Evolutionary conservation across 1,140 invertebrate species (phyloP).

Genomic region (Popillia japonica): DNA sequence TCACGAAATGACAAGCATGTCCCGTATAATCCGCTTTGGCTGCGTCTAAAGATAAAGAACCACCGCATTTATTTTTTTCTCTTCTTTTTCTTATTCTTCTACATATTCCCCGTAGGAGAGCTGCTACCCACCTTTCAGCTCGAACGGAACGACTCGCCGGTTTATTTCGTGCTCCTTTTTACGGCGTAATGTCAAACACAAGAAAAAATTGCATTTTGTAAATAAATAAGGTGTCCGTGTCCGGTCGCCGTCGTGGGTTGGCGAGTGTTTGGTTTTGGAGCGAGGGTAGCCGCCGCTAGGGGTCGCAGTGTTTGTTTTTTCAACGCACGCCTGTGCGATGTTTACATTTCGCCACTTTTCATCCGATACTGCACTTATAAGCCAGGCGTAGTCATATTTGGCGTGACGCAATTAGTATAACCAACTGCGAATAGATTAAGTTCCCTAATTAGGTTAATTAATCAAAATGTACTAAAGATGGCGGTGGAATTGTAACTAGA

Average conservation of each 20-base stretch:
- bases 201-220: too few relatives aligned
- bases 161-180: neutral
- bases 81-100: neutral
- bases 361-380: neutral
- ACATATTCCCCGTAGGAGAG: neutral
- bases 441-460: too few relatives aligned
- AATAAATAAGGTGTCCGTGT: too few relatives aligned
- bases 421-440: too few relatives aligned
- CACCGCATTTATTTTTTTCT: neutral
- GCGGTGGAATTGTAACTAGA: too few relatives aligned
- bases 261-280: neutral
- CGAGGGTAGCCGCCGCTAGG: neutral
- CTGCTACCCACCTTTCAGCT: neutral
- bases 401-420: too few relatives aligned
- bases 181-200: too few relatives aligned
- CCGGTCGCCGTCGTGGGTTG: neutral
- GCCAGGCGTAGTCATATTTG: neutral
- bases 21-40: neutral
- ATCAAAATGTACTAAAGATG: too few relatives aligned
- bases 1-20: neutral
- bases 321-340: neutral
- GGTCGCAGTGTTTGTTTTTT: neutral
- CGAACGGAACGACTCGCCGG: too few relatives aligned
- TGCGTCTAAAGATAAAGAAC: constrained; percentile 1
- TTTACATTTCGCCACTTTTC: constrained; percentile 5